Percentiles rank a stretch among this genome's conserved stretches.
These are phyloP conservation scores for Zosterops japonicus DNA, from an alignment of 2,113 vertebrate species.

Conservation along the genomic window DNA sequence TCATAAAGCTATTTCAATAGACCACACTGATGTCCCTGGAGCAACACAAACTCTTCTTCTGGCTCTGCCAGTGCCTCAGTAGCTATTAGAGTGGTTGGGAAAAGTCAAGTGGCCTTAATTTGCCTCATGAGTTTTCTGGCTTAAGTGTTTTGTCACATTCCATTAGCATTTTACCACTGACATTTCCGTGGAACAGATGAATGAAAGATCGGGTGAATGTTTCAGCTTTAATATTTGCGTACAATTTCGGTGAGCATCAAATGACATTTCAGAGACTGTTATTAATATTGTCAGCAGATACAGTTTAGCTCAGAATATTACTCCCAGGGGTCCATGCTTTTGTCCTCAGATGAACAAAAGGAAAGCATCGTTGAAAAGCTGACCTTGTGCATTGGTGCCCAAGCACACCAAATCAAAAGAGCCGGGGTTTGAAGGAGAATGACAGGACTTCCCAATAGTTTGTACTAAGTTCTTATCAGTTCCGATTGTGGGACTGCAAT, in stretches of 20 bases:
- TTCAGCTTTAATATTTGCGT: background rate
- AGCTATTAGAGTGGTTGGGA: background rate
- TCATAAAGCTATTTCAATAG: background rate
- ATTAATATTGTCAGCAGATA: conserved; percentile 1
- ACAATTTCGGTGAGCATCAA: background rate
- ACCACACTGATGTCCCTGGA: background rate
- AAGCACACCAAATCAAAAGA: background rate
- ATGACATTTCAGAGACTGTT: background rate
- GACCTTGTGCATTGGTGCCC: background rate
- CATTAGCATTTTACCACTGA: conserved; percentile 18
- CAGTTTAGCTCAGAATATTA: background rate
- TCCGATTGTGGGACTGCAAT: background rate
- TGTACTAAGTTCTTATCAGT: background rate
- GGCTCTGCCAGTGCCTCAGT: background rate
- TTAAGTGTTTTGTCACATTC: conserved; percentile 47
- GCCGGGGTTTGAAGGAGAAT: background rate
- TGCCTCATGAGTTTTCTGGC: conserved; percentile 20
- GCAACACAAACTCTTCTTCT: background rate
- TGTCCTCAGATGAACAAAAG: background rate
- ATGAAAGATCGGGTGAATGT: background rate
- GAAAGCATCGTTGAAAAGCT: background rate
- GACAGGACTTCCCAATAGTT: background rate
- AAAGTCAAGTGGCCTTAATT: conserved; percentile 43
- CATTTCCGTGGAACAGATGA: conserved; percentile 22
- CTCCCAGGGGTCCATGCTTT: background rate